Percentiles rank a stretch among this genome's conserved stretches.
These are phyloP conservation scores for Anastatus disparis DNA, from an alignment of 1,140 invertebrate species.

Conservation along the genomic window DNA sequence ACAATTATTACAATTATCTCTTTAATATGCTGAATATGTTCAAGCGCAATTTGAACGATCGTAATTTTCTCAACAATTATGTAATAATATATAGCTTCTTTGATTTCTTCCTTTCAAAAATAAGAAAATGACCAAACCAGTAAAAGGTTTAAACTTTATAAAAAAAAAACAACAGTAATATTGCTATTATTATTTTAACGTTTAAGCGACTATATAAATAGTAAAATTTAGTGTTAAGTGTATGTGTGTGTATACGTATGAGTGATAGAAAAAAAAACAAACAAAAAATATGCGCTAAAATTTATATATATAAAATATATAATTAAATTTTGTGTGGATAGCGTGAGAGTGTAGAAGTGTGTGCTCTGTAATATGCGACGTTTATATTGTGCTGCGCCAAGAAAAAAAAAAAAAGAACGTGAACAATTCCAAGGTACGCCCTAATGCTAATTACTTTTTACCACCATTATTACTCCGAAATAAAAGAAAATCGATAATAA, in stretches of 20 bases:
- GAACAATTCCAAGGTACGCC: conserved; percentile 69
- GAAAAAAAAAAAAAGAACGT: conserved; percentile 69
- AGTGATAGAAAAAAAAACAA: neutral
- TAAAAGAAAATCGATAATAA: no score
- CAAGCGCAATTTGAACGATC: no score
- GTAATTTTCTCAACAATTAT: no score
- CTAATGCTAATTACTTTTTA: conserved; percentile 66
- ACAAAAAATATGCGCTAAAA: neutral
- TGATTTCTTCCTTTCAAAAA: no score
- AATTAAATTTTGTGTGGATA: no score
- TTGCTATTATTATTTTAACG: conserved; percentile 28
- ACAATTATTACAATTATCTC: conserved; percentile 1
- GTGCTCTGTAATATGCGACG: conserved; percentile 52
- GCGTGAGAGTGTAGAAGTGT: conserved; percentile 37
- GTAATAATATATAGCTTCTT: no score
- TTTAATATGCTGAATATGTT: no score
- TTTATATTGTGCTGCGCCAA: conserved; percentile 69
- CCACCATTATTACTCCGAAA: conserved; percentile 64
- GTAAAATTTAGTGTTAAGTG: conserved; percentile 8
- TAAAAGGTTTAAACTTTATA: no score
- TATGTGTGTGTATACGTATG: neutral
- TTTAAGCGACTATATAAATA: conserved; percentile 27
- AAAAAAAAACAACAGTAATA: no score
- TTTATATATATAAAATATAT: conserved; percentile 40
- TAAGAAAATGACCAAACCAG: no score